These are phyloP conservation scores for Piaya cayana DNA, from an alignment of 2,113 vertebrate genomes.

Conservation along the genomic window DNA sequence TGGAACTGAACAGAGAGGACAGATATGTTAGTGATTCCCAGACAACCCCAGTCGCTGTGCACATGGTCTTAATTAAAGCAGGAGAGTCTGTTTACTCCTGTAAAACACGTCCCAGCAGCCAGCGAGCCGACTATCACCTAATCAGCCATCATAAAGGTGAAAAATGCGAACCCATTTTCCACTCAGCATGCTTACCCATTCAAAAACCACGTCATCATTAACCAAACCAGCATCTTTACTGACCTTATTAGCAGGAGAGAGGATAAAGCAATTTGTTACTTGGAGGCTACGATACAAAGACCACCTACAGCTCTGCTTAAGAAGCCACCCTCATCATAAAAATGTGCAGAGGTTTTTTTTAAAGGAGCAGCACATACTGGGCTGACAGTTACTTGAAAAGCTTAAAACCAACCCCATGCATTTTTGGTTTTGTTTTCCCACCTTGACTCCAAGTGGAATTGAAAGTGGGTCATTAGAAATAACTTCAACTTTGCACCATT, in stretches of 20 bases:
- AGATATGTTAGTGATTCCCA: background rate
- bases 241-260: background rate
- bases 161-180: background rate
- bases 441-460: background rate
- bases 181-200: background rate
- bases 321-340: background rate
- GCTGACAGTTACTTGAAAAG: background rate
- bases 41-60: background rate
- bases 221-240: background rate
- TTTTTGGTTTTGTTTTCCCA: background rate
- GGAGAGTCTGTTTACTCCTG: background rate
- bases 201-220: background rate
- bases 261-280: background rate
- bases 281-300: background rate
- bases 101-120: background rate
- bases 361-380: background rate
- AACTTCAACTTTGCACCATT: background rate
- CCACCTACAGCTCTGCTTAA: background rate
- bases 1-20: background rate
- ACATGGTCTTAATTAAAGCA: background rate
- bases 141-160: background rate
- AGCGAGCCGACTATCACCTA: background rate
- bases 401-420: background rate
- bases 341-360: background rate
- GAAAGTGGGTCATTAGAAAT: background rate